These are phyloP conservation scores for Periophthalmodon schlosseri DNA, from an alignment of 2,113 vertebrate genomes.

Conservation along the genomic window DNA sequence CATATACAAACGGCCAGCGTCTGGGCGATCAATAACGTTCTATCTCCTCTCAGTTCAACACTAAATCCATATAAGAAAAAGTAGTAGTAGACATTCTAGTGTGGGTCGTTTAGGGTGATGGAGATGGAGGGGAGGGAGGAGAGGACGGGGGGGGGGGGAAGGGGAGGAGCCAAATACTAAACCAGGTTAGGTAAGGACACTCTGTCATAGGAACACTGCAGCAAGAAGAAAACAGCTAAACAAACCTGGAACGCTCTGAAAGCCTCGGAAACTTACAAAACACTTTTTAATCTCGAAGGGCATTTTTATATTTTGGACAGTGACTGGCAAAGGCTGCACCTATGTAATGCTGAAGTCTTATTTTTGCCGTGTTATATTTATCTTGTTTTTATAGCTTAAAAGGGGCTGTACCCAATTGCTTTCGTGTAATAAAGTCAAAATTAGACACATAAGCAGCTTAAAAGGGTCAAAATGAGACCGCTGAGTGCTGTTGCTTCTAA, in stretches of 20 bases:
- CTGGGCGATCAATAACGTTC: not conserved
- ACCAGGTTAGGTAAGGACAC: conserved; percentile 1
- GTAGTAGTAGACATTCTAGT: not conserved
- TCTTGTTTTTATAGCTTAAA: too few species aligned
- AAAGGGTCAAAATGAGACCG: too few species aligned
- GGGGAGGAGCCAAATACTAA: not conserved
- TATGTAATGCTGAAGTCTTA: too few species aligned
- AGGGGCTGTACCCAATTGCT: too few species aligned
- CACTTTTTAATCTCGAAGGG: not conserved
- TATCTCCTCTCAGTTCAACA: not conserved
- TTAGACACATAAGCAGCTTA: too few species aligned
- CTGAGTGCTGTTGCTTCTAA: too few species aligned
- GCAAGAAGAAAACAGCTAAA: not conserved
- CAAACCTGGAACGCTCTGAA: not conserved
- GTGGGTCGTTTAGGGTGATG: conserved; percentile 1
- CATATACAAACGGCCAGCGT: too few species aligned
- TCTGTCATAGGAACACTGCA: not conserved
- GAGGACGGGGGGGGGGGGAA: not conserved
- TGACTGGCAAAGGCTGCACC: too few species aligned
- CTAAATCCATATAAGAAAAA: not conserved
- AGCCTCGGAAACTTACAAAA: not conserved
- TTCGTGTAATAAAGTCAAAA: too few species aligned
- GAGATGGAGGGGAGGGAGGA: not conserved
- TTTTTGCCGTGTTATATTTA: too few species aligned
- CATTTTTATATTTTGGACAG: not conserved